These are phyloP conservation scores for Anastatus disparis DNA, from an alignment of 1,140 invertebrate species.

Conservation along the genomic window DNA sequence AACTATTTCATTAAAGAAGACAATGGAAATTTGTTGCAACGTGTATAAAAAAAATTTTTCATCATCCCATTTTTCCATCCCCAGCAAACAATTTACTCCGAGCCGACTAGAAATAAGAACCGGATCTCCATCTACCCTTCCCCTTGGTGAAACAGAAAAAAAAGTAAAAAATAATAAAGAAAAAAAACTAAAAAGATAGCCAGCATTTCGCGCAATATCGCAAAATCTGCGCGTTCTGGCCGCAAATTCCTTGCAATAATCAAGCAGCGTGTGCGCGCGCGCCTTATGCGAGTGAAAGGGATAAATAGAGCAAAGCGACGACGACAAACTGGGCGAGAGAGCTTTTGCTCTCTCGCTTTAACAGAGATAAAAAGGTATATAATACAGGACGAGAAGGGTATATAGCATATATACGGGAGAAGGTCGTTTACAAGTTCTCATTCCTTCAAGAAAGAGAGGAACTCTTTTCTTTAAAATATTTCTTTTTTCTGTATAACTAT, in stretches of 20 bases:
- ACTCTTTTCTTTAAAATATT: too few relatives aligned
- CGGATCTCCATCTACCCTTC: too few relatives aligned
- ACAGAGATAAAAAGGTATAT: neutral
- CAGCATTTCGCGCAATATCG: slow-evolving; percentile 17
- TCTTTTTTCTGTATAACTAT: too few relatives aligned
- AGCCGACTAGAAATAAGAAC: too few relatives aligned
- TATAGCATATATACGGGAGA: neutral
- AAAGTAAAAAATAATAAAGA: neutral
- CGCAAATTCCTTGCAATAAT: slow-evolving; percentile 31
- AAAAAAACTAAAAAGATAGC: neutral
- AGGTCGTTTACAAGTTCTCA: neutral
- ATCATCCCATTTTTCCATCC: too few relatives aligned
- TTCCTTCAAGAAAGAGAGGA: neutral
- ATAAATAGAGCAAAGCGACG: slow-evolving; percentile 31
- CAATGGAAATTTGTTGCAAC: too few relatives aligned
- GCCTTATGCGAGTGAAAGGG: slow-evolving; percentile 16
- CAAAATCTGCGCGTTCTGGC: neutral
- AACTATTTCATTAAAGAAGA: too few relatives aligned
- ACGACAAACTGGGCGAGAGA: slow-evolving; percentile 6
- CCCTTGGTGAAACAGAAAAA: neutral
- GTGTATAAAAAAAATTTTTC: too few relatives aligned
- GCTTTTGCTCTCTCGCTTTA: too few relatives aligned
- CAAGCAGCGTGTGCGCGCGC: slow-evolving; percentile 23
- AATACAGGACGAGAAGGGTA: too few relatives aligned
- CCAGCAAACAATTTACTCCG: too few relatives aligned